phyloP scores from a whole-genome alignment of 2,797 vertebrate species.

The Poecilia wingei region DNA sequence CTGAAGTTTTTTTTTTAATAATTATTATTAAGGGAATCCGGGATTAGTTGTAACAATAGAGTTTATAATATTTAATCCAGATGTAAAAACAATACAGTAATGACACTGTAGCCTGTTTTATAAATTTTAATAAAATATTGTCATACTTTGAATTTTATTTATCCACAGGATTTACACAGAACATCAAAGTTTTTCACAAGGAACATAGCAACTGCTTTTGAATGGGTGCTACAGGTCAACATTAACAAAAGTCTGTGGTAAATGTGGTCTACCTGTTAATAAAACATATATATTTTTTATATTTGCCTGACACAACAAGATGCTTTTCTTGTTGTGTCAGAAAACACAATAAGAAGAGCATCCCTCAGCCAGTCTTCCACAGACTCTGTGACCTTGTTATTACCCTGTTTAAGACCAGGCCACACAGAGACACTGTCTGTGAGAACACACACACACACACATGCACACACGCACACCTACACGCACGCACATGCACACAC shows the following conservation, averaged over 20 bases:
- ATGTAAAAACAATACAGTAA: no score
- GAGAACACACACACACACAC: constrained; percentile 37
- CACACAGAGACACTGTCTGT: constrained; percentile 27
- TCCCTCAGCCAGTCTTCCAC: neutral
- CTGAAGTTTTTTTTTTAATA: neutral
- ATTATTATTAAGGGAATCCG: no score
- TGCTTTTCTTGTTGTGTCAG: neutral
- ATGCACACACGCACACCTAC: constrained; percentile 14
- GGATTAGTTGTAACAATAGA: no score
- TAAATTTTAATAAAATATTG: no score
- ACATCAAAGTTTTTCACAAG: constrained; percentile 12
- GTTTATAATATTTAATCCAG: no score
- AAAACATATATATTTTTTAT: neutral
- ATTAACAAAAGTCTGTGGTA: constrained; percentile 38
- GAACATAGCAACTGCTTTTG: constrained; percentile 35
- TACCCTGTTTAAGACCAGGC: constrained; percentile 20
- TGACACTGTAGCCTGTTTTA: no score
- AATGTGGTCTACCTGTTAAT: neutral
- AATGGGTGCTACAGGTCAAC: constrained; percentile 29
- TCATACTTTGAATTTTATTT: neutral
- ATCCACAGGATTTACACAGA: neutral
- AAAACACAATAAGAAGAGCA: neutral
- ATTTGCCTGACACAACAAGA: neutral
- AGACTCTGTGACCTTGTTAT: constrained; percentile 46
- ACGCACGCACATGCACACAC: constrained; percentile 37